phyloP scores from a whole-genome alignment of 2,113 vertebrate genomes.

The Tachycineta bicolor region DNA sequence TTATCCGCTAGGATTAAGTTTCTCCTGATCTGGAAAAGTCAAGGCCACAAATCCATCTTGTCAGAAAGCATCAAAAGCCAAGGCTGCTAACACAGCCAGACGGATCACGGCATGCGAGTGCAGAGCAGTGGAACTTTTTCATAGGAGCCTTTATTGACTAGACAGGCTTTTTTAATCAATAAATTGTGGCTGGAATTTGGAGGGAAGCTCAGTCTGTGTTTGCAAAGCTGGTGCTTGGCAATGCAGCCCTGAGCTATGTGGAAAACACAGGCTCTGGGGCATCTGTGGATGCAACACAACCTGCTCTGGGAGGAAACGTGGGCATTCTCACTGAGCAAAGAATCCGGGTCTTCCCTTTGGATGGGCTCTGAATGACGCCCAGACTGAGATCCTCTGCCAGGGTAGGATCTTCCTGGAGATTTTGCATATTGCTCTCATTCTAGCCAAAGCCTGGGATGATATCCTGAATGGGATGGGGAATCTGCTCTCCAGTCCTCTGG shows the following conservation, averaged over 20 bases:
- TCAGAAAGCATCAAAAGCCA: slow-evolving; percentile 40
- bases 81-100: background rate
- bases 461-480: background rate
- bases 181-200: slow-evolving; percentile 27
- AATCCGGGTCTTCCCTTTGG: background rate
- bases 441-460: background rate
- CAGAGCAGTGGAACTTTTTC: slow-evolving; percentile 21
- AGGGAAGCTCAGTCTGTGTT: background rate
- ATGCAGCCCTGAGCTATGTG: background rate
- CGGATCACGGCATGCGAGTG: background rate
- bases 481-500: slow-evolving; percentile 18
- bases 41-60: slow-evolving; percentile 56
- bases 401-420: background rate
- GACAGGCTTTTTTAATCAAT: slow-evolving; percentile 36
- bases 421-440: background rate
- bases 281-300: background rate
- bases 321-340: background rate
- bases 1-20: slow-evolving; percentile 48
- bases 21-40: slow-evolving; percentile 51
- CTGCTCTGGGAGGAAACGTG: background rate
- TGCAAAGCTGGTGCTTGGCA: background rate
- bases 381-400: background rate
- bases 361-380: background rate
- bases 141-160: slow-evolving; percentile 21
- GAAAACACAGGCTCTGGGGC: background rate